Evolutionary conservation across 2,113 vertebrate species (phyloP).

Genomic region (Psittacara wagleri): DNA sequence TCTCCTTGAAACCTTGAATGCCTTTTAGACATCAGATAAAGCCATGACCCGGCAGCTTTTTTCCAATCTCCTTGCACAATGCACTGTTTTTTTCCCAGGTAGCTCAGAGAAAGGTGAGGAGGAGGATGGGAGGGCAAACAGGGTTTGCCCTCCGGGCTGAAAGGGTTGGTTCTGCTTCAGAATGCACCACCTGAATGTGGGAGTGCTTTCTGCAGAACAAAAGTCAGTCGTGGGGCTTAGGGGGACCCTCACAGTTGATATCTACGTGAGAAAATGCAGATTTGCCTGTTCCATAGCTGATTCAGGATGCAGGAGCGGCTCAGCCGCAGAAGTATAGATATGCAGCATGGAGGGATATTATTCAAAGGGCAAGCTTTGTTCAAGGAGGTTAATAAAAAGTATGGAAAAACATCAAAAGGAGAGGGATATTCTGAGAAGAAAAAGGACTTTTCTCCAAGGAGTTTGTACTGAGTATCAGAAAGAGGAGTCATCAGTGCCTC

Average conservation of each 20-base stretch:
- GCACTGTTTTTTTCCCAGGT: not conserved
- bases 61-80: not conserved
- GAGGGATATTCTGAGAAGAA: not conserved
- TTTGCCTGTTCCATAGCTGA: not conserved
- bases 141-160: not conserved
- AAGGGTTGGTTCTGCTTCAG: not conserved
- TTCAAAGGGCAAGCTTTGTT: not conserved
- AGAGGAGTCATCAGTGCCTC: not conserved
- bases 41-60: not conserved
- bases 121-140: not conserved
- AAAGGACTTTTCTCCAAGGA: not conserved
- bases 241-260: not conserved
- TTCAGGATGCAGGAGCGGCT: not conserved
- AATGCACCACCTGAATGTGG: not conserved
- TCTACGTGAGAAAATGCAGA: not conserved
- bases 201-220: not conserved
- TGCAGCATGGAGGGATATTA: not conserved
- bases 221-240: not conserved
- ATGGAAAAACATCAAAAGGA: not conserved
- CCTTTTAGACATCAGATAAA: not conserved
- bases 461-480: not conserved
- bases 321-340: not conserved
- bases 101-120: not conserved
- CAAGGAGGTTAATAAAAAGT: not conserved
- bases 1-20: not conserved